Percentiles rank a stretch among this genome's conserved stretches.
phyloP scores from a whole-genome alignment of 2,113 vertebrate species.

The Cercopithecus mona region DNA sequence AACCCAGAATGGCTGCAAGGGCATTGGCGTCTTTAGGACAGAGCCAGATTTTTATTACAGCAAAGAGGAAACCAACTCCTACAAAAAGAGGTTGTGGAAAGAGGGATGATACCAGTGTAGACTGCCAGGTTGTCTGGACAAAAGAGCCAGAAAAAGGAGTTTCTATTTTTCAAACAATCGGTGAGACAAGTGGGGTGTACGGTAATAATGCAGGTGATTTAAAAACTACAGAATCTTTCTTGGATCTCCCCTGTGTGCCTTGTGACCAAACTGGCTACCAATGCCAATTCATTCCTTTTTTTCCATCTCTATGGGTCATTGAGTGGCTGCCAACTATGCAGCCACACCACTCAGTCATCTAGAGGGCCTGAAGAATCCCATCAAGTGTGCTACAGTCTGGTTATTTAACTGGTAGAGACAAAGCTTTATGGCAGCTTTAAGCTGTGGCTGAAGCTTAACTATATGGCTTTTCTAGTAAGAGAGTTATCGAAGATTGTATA shows the following conservation, averaged over 20 bases:
- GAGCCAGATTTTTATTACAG: not conserved
- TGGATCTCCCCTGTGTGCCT: not conserved
- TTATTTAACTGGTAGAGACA: constrained; percentile 12
- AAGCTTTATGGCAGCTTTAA: constrained; percentile 17
- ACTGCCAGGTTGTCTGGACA: not conserved
- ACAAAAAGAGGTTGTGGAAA: not conserved
- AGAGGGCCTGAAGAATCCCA: not conserved
- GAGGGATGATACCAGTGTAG: not conserved
- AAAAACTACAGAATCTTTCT: not conserved
- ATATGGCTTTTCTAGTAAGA: not conserved
- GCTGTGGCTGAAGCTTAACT: not conserved
- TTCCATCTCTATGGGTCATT: not conserved
- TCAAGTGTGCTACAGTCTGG: not conserved
- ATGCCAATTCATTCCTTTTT: not conserved
- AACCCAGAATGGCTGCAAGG: not conserved
- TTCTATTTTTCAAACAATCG: constrained; percentile 13
- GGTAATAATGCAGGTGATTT: not conserved
- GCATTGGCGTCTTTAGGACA: not conserved
- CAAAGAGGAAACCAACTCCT: constrained; percentile 15
- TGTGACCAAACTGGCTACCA: not conserved
- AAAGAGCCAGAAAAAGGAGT: not conserved
- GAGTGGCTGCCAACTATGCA: not conserved
- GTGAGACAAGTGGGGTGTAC: not conserved
- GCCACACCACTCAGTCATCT: not conserved
- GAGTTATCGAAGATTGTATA: not conserved